Evolutionary conservation across 2,113 vertebrate species (phyloP).

Genomic region (Murina feae): DNA sequence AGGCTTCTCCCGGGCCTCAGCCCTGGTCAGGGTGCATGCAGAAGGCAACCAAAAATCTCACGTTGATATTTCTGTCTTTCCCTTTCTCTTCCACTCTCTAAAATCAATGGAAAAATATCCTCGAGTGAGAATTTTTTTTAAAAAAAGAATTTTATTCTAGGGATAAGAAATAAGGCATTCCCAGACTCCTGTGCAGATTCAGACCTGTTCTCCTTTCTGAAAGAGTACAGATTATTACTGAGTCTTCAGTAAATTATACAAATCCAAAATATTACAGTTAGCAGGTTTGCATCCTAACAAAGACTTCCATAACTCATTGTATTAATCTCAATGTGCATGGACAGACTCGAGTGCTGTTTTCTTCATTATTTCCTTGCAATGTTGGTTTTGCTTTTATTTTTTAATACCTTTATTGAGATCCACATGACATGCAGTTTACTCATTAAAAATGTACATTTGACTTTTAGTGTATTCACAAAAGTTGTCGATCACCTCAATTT

Average conservation of each 20-base stretch:
- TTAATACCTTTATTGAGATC: slow-evolving; percentile 2
- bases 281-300: not conserved
- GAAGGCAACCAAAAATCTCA: too few relatives aligned
- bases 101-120: too few relatives aligned
- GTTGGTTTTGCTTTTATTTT: slow-evolving; percentile 37
- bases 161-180: not conserved
- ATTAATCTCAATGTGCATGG: not conserved
- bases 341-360: not conserved
- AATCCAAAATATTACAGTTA: not conserved
- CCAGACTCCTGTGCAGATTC: not conserved
- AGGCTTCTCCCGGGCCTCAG: too few relatives aligned
- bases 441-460: not conserved
- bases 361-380: slow-evolving; percentile 9
- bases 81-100: too few relatives aligned
- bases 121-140: too few relatives aligned
- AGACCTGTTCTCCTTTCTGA: not conserved
- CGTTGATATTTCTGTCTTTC: too few relatives aligned
- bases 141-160: not conserved
- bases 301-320: not conserved
- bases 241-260: slow-evolving; percentile 28
- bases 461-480: not conserved
- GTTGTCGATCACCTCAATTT: not conserved
- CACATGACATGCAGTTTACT: not conserved
- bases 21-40: too few relatives aligned
- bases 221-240: slow-evolving; percentile 1